Evolutionary conservation across 2,113 vertebrate species (phyloP).

Genomic region (Paradisaea rubra): DNA sequence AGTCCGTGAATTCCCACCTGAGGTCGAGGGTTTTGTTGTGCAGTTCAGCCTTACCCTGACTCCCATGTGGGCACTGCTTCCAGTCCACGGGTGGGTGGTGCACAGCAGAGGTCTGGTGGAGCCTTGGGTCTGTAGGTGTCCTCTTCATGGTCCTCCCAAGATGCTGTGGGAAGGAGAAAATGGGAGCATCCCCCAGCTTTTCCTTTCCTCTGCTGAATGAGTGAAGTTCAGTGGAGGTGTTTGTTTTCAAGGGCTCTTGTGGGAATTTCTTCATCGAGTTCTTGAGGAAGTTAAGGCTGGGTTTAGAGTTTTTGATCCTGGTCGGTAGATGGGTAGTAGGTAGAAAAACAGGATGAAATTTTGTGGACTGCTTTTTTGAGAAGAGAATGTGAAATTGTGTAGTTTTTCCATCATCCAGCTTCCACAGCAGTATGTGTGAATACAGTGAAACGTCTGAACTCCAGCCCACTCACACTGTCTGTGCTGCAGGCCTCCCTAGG

Average conservation of each 20-base stretch:
- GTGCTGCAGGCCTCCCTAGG: not conserved
- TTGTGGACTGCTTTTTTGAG: not conserved
- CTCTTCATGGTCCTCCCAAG: not conserved
- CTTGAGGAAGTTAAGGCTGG: not conserved
- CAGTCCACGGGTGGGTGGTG: not conserved
- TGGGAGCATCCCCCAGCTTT: not conserved
- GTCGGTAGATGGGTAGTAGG: not conserved
- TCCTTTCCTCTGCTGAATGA: not conserved
- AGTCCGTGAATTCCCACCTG: not conserved
- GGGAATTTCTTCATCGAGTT: not conserved
- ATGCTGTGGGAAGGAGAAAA: not conserved
- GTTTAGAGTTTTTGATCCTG: not conserved
- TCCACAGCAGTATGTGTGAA: not conserved
- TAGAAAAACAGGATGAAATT: not conserved
- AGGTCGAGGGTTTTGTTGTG: not conserved
- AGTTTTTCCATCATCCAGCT: not conserved
- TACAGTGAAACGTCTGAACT: not conserved
- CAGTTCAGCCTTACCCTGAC: not conserved
- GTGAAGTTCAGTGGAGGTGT: not conserved
- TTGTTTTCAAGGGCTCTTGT: not conserved
- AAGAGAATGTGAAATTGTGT: not conserved
- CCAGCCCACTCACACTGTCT: not conserved
- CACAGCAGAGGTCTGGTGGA: not conserved
- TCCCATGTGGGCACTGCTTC: rapidly evolving
- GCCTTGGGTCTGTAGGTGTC: not conserved